Percentiles rank a stretch among this genome's conserved stretches.
Evolutionary conservation across 2,113 vertebrate species (phyloP).

Genomic region (Quiscalus mexicanus): DNA sequence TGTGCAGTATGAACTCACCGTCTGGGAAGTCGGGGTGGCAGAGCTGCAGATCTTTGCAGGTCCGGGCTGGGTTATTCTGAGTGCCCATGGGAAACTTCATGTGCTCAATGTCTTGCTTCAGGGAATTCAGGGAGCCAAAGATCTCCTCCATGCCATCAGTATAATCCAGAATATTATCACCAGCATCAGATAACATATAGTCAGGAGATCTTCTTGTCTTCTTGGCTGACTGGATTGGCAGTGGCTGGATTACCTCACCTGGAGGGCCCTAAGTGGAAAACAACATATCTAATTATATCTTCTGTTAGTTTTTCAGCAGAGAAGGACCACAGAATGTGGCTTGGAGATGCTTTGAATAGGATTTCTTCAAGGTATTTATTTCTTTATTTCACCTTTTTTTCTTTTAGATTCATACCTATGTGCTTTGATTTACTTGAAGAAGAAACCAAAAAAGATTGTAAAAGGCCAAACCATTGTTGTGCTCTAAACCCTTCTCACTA

Average conservation of each 20-base stretch:
- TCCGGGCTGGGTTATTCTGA: constrained; percentile 91
- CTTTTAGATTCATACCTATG: neutral
- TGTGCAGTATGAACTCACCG: constrained; percentile 75
- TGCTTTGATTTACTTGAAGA: neutral
- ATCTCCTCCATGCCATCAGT: constrained; percentile 96
- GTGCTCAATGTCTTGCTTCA: constrained; percentile 95
- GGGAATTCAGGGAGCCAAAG: constrained; percentile 90
- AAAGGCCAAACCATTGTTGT: neutral
- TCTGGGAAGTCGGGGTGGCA: constrained; percentile 94
- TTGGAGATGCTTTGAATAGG: neutral
- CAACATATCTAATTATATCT: neutral
- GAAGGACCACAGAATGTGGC: neutral
- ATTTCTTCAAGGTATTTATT: neutral
- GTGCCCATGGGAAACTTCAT: constrained; percentile 98
- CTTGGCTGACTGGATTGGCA: constrained; percentile 91
- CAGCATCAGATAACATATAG: constrained; percentile 83
- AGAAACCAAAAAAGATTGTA: neutral
- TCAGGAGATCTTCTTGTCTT: constrained; percentile 89
- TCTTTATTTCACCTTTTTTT: neutral
- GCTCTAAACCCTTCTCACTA: neutral
- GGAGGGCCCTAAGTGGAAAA: constrained; percentile 86
- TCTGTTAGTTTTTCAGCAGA: neutral
- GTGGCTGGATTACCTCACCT: constrained; percentile 93
- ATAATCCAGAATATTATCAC: constrained; percentile 86
- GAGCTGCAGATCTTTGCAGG: constrained; percentile 97